A percentile compares a stretch with the other conserved stretches of the same genome.
These are phyloP conservation scores for Lepidochitona cinerea DNA, from an alignment of 2,888 invertebrate genomes.

Conservation along the genomic window DNA sequence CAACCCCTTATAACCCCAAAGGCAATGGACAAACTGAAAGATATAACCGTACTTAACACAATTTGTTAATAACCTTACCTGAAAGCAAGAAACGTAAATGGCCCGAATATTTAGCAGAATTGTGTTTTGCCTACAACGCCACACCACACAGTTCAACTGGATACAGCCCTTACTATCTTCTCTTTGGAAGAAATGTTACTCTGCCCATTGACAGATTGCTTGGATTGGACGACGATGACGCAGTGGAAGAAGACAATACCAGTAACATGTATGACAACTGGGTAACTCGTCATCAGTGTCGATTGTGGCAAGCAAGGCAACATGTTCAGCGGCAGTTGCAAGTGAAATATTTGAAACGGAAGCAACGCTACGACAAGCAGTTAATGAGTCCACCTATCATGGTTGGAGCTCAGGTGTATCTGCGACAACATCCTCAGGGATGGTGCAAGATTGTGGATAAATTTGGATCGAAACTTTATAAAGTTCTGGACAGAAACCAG, in stretches of 20 bases:
- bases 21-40: conserved; percentile 21
- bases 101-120: conserved; percentile 19
- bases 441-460: conserved; percentile 10
- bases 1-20: conserved; percentile 22
- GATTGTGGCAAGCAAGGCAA: conserved; percentile 1
- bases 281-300: conserved; percentile 11
- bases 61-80: conserved; percentile 16
- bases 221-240: not conserved
- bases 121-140: conserved; percentile 14
- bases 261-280: not conserved
- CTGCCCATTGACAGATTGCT: not conserved
- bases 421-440: conserved; percentile 10
- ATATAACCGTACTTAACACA: conserved; percentile 22
- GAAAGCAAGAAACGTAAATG: conserved; percentile 15
- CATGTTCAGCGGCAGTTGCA: not conserved
- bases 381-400: not conserved
- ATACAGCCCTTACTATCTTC: not conserved
- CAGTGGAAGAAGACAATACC: not conserved
- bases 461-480: conserved; percentile 1
- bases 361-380: not conserved
- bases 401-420: conserved; percentile 7
- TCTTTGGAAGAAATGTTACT: not conserved
- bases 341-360: not conserved
- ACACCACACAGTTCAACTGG: conserved; percentile 13
- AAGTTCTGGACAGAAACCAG: not conserved